Base-by-base conservation (phyloP, 2,113 vertebrate genomes). In the Peromyscus californicus region DNA sequence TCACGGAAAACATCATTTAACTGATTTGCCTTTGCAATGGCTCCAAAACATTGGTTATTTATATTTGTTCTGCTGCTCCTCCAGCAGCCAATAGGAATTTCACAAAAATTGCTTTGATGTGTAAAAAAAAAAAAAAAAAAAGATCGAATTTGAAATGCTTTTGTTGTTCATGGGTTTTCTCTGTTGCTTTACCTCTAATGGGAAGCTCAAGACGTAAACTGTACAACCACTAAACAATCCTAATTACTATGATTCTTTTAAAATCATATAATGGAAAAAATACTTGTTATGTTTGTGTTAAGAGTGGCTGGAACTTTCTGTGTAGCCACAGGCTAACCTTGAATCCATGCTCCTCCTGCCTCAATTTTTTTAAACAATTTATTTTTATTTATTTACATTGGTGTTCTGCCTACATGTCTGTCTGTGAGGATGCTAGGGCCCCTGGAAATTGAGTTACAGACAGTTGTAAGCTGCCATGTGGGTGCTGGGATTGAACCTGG, bases 151-250 rank as follows among this genome's bases (percentile, higher is more conserved):
- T 78, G 79, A n/a, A 88, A 22, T 63, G 26, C 21, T 54, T 78
- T 84, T 93, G 36, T 80, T 93, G n/a, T 90, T 84, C 79, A 78
- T 1, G 2, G n/a, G 63, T 87, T 92, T 95, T 92, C 87, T 91
- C 51, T 92, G 24, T 89, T 86, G 26, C 10, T 85, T 83, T 92
- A 33, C 42, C 15, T 83, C 54, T 92, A 82, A 87, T 78, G 67
- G 70, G 54, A 78, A 70, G 0, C 15, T 48, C 76, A 90, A 65
- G 5, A 65, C 70, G 42, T 90, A 87, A 65, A 90, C 7, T 63
- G 12, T 57, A 29, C 13, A 92, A 6, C 10, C 51, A 69, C 61
- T 85, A 67, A 74, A 79, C 78, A 75, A 90, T 2, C 2, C 10
- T 75, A 39, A 84, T 83, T 91, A 72, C 15, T 67, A 82, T 31